Evolutionary conservation across 2,888 invertebrate genomes (phyloP).

Genomic region (Drosophila testacea): DNA sequence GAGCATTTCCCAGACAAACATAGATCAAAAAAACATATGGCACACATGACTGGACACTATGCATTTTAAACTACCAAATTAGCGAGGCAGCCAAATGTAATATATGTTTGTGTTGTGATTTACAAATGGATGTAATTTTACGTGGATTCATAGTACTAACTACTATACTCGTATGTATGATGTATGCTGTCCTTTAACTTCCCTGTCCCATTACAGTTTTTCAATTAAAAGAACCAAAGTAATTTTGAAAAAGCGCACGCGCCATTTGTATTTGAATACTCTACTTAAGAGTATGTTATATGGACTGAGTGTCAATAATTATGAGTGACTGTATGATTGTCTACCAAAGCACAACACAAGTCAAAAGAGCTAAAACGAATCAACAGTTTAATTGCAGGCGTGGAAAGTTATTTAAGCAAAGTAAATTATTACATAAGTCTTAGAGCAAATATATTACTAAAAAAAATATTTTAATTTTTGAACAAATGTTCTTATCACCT

Average conservation of each 20-base stretch:
- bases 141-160: slow-evolving; percentile 14
- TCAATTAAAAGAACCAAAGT: slow-evolving; percentile 59
- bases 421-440: too few species aligned
- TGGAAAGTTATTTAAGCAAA: too few species aligned
- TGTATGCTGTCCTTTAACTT: slow-evolving; percentile 23
- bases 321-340: too few species aligned
- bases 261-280: slow-evolving; percentile 45
- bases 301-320: neutral
- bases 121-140: slow-evolving; percentile 15
- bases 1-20: slow-evolving; percentile 46
- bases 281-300: slow-evolving; percentile 13
- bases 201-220: slow-evolving; percentile 49
- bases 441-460: too few species aligned
- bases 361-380: too few species aligned
- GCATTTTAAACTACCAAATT: slow-evolving; percentile 65
- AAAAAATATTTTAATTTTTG: too few species aligned
- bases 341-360: too few species aligned
- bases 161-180: slow-evolving; percentile 5
- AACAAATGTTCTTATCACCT: neutral
- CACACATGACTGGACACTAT: slow-evolving; percentile 48
- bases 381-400: too few species aligned
- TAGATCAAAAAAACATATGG: slow-evolving; percentile 23
- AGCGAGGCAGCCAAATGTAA: slow-evolving; percentile 39
- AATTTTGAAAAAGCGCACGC: slow-evolving; percentile 49
- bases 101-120: neutral